Evolutionary conservation across 2,888 invertebrate species (phyloP), one percentile per base, ranked within the genome.

Genomic region (Drosophila buzzatii): DNA sequence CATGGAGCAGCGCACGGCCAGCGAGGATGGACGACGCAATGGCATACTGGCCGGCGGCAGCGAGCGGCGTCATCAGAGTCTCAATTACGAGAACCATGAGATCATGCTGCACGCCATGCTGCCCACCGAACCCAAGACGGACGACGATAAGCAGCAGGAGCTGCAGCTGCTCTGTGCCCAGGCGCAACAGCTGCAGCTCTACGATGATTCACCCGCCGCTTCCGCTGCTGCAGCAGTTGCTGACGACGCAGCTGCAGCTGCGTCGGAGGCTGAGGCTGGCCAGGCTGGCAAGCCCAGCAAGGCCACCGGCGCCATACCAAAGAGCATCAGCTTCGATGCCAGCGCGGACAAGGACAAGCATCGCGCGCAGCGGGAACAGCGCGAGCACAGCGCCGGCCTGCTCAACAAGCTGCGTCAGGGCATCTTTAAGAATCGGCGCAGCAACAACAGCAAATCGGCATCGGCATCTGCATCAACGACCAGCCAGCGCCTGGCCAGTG

Each of bases 261-360:
- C 37, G 3, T 3, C 35, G 10, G 35, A 10, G 2, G 37, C 10
- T 16, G 2, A 16, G 2, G 8, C 41, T 51, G n/a, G 18, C 49
- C 9, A 61, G 3, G 20, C n/a, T n/a, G n/a, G 45, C 37, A 95
- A 94, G 79, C 94, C 94, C 0, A 93, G 92, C 4, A 94, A 94
- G 23, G 96, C 96, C 0, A 97, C 96, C 0, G 97, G 97, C 0
- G 97, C 97, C 2, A 98, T 98, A 87, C 97, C 97, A 1, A 98
- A 98, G 93, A 98, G 97, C 89, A 98, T 98, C 84, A 97, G 97
- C 91, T 98, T 98, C 87, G 98, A 98, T 93, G 96, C 97, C 91
- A 97, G 97, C 1, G 97, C 97, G 0, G 97, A 97, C 90, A 96
- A 97, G 81, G 87, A 84, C 16, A 89, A 87, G 58, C 74, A 84